phyloP scores from a whole-genome alignment of 1,140 invertebrate species.

The Nixonia krombeini region DNA sequence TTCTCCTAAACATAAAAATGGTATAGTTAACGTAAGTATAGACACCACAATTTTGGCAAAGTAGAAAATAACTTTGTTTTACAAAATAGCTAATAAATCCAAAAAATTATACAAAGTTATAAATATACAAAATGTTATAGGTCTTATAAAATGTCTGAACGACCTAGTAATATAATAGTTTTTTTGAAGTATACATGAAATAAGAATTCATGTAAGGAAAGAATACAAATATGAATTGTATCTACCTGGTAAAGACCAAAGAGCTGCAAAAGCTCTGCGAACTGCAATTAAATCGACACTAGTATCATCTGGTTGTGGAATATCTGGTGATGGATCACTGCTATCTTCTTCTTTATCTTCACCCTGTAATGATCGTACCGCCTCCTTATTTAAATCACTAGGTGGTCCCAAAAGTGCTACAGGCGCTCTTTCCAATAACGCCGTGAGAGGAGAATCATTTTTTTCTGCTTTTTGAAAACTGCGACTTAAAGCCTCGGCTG shows the following conservation, averaged over 20 bases:
- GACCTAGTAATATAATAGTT: too few species aligned
- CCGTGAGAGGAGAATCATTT: constrained; percentile 66
- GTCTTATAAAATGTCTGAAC: too few species aligned
- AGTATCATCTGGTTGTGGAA: constrained; percentile 70
- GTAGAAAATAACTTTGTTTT: too few species aligned
- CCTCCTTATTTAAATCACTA: constrained; percentile 77
- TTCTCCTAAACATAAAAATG: constrained; percentile 65
- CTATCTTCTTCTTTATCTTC: constrained; percentile 90
- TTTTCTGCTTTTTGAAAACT: constrained; percentile 76
- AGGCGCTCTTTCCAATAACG: constrained; percentile 71
- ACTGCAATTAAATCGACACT: constrained; percentile 76
- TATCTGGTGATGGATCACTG: constrained; percentile 72
- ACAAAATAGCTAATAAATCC: too few species aligned
- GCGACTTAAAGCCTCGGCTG: constrained; percentile 77
- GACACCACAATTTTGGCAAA: too few species aligned
- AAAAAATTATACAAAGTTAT: not conserved
- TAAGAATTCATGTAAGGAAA: too few species aligned
- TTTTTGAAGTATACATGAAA: too few species aligned
- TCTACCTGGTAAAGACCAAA: constrained; percentile 72
- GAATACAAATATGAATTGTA: constrained; percentile 15
- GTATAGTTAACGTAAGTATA: too few species aligned
- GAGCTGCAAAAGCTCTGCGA: constrained; percentile 75
- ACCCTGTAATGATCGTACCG: constrained; percentile 79
- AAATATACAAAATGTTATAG: too few species aligned
- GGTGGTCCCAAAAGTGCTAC: constrained; percentile 60